A percentile compares a stretch with the other conserved stretches of the same genome.
These are phyloP conservation scores for Phthorimaea operculella DNA, from an alignment of 1,140 invertebrate species.

Conservation along the genomic window DNA sequence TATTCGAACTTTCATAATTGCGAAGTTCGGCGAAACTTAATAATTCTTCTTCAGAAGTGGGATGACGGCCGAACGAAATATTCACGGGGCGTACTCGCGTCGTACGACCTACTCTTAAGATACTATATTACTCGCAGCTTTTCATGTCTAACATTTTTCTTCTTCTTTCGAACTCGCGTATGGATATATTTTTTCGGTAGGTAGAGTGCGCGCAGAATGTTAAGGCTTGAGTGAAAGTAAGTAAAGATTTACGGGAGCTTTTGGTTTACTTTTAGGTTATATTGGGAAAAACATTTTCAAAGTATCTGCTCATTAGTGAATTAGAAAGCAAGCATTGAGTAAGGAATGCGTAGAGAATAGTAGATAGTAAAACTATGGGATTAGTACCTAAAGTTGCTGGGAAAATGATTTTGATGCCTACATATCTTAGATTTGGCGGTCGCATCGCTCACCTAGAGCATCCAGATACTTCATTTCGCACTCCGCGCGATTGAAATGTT, in stretches of 20 bases:
- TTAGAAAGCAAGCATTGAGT: too few species aligned
- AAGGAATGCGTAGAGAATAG: too few species aligned
- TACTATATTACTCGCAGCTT: constrained; percentile 43
- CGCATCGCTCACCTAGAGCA: constrained; percentile 34
- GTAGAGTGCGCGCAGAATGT: not conserved
- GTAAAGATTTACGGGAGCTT: too few species aligned
- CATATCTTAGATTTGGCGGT: constrained; percentile 28
- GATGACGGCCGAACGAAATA: constrained; percentile 61
- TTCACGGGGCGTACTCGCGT: constrained; percentile 53
- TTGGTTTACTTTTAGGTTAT: too few species aligned
- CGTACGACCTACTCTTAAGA: constrained; percentile 47
- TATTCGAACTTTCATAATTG: constrained; percentile 68
- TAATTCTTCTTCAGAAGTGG: constrained; percentile 67
- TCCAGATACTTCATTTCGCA: constrained; percentile 51
- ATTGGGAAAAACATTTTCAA: too few species aligned
- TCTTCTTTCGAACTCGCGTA: not conserved
- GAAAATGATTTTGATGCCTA: constrained; percentile 16
- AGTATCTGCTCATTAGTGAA: too few species aligned
- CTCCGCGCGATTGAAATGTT: constrained; percentile 58
- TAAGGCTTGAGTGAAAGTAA: too few species aligned
- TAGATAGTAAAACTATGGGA: too few species aligned
- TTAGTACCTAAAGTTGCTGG: constrained; percentile 13
- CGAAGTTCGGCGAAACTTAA: constrained; percentile 65
- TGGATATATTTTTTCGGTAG: not conserved
- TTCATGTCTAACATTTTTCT: constrained; percentile 33